A percentile compares a stretch with the other conserved stretches of the same genome.
These are phyloP conservation scores for Noctuana brunneofusca DNA, from an alignment of 2,888 invertebrate species.

Conservation along the genomic window DNA sequence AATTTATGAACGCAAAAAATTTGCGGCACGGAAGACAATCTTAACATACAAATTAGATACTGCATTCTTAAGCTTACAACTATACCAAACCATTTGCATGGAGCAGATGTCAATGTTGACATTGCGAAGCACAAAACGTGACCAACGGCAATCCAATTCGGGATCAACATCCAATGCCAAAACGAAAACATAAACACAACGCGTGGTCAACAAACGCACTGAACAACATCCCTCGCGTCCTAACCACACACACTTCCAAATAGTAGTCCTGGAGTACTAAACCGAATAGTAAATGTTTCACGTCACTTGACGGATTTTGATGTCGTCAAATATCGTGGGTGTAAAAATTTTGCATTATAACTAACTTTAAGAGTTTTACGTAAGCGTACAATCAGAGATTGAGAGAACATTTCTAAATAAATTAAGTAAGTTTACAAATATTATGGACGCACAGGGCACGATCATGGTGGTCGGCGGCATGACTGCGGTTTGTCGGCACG, in stretches of 20 bases:
- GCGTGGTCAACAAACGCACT: conserved; percentile 66
- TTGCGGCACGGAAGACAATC: conserved; percentile 14
- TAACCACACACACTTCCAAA: conserved; percentile 43
- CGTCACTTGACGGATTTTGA: conserved; percentile 47
- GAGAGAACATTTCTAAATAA: conserved; percentile 26
- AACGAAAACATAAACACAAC: conserved; percentile 74
- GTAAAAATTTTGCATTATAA: conserved; percentile 31
- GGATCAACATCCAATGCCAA: conserved; percentile 73
- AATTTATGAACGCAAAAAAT: conserved; percentile 23
- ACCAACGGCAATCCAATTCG: conserved; percentile 69
- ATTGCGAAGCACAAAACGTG: conserved; percentile 55
- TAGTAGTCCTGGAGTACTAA: conserved; percentile 31
- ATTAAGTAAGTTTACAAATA: conserved; percentile 47
- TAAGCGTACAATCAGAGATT: not conserved
- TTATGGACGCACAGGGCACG: conserved; percentile 76
- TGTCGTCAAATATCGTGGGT: conserved; percentile 47
- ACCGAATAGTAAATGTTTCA: conserved; percentile 44
- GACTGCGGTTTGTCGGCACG: conserved; percentile 53
- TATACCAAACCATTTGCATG: conserved; percentile 35
- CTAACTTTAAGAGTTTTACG: conserved; percentile 4
- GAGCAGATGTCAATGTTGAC: conserved; percentile 56
- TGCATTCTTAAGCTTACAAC: conserved; percentile 26
- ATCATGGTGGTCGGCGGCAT: conserved; percentile 81
- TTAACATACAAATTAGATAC: conserved; percentile 7
- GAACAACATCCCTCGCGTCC: conserved; percentile 51